These are phyloP conservation scores for Drosophila bifasciata DNA, from an alignment of 1,140 invertebrate species.

Conservation along the genomic window DNA sequence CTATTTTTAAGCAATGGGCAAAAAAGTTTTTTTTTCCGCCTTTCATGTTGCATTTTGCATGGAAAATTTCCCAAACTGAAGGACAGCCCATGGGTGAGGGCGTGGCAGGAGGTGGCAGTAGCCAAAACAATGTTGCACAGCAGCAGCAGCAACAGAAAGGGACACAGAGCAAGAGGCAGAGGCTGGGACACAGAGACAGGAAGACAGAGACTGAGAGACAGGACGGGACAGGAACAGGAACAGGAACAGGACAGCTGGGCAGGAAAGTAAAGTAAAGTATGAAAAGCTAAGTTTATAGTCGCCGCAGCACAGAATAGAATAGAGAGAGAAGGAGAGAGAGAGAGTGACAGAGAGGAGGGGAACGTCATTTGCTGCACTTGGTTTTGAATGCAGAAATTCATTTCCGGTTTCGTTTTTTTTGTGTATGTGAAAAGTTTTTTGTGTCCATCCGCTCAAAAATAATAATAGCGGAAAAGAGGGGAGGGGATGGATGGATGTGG, in stretches of 20 bases:
- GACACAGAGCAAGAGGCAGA: too few species aligned
- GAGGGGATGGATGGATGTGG: not conserved
- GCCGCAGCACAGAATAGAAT: slow-evolving; percentile 51
- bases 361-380: slow-evolving; percentile 49
- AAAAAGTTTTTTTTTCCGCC: slow-evolving; percentile 60
- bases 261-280: slow-evolving; percentile 68
- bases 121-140: slow-evolving; percentile 64
- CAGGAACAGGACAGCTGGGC: slow-evolving; percentile 64
- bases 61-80: slow-evolving; percentile 52
- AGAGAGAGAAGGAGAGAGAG: slow-evolving; percentile 3
- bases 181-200: not conserved
- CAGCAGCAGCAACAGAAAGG: slow-evolving; percentile 10
- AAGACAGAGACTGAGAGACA: not conserved
- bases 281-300: slow-evolving; percentile 77
- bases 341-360: not conserved
- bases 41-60: slow-evolving; percentile 78
- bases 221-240: slow-evolving; percentile 25
- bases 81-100: slow-evolving; percentile 4
- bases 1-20: slow-evolving; percentile 53
- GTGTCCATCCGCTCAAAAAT: slow-evolving; percentile 1
- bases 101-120: not conserved
- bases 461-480: not conserved
- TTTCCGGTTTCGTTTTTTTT: slow-evolving; percentile 75
- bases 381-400: slow-evolving; percentile 76
- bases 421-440: slow-evolving; percentile 45